Evolutionary conservation across 2,888 invertebrate genomes (phyloP), one percentile per base, ranked within the genome.

Genomic region (Fragum sueziense): DNA sequence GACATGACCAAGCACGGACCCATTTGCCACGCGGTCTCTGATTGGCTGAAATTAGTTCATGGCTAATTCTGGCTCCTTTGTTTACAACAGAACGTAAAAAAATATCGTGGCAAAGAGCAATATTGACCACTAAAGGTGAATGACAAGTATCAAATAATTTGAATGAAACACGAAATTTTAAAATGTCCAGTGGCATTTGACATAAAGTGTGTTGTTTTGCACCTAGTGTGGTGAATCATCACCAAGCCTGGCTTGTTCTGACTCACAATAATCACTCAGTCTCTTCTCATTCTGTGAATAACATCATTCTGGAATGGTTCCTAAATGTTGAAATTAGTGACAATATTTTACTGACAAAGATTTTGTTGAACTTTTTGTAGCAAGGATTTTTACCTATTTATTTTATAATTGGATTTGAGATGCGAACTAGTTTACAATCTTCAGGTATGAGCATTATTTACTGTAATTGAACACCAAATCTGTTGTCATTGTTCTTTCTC

Each of bases 1-100:
- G 86, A 85, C 86, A 87, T 85, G 86, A 87, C 84, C 85, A 83
- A 86, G 87, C 86, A 86, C 82, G 85, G 87, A 78, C 83, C 82
- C 74, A 86, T 86, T 85, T 83, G 80, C 76, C 74, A 85, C 85
- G 82, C 75, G 79, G 34, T 33, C 61, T 86, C 76, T 88, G 86
- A 89, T 89, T 89, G 89, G 89, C 79, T 80, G 70, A 84, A 80
- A 85, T 70, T 76, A 61, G 75, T 78, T 77, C 79, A 74, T 82
- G 82, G 82, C 79, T 75, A 70, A 84, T 85, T 83, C 85, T 80
- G 86, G 84, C 73, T 70, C 75, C 84, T 84, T 84, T 84, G 84
- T 84, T 81, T 82, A 84, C 77, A 6, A 61, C n/a, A 6, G 25
- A 27, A 20, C 27, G 9, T 4, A 61, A 54, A 59, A 59, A 67